Evolutionary conservation across 2,113 vertebrate species (phyloP).

Genomic region (Cyphomyrus discorhynchus): DNA sequence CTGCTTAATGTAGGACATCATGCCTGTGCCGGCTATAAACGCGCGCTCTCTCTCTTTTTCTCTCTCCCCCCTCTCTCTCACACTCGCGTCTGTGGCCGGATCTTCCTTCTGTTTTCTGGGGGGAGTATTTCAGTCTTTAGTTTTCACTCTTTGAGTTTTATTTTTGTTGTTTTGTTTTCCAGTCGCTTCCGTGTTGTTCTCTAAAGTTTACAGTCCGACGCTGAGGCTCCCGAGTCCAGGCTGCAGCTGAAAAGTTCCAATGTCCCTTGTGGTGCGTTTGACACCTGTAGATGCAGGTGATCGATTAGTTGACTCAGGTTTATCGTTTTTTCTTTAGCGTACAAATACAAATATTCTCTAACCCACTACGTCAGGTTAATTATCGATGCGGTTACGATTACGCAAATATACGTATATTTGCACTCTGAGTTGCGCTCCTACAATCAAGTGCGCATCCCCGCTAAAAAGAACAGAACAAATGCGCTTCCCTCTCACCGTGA

Average conservation of each 20-base stretch:
- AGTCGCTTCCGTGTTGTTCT: not conserved
- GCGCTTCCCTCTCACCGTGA: not conserved
- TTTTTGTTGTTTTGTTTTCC: not conserved
- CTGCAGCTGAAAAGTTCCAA: not conserved
- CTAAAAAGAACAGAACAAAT: not conserved
- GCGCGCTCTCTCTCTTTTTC: conserved; percentile 48
- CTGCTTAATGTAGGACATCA: conserved; percentile 85
- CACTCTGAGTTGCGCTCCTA: not conserved
- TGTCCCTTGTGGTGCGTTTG: not conserved
- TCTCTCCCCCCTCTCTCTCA: not conserved
- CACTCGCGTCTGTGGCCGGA: not conserved
- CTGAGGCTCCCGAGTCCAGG: not conserved
- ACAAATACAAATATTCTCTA: not conserved
- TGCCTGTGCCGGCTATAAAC: conserved; percentile 67
- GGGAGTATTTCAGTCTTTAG: conserved; percentile 23
- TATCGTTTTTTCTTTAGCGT: not conserved
- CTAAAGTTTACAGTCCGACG: not conserved
- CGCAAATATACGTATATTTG: not conserved
- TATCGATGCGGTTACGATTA: not conserved
- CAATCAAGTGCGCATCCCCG: not conserved
- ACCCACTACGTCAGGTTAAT: not conserved
- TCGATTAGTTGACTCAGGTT: not conserved
- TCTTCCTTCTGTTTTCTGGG: conserved; percentile 1
- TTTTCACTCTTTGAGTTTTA: conserved; percentile 14
- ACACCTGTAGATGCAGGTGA: conserved; percentile 29